These are phyloP conservation scores for Zophobas morio DNA, from an alignment of 1,140 invertebrate genomes.

Conservation along the genomic window DNA sequence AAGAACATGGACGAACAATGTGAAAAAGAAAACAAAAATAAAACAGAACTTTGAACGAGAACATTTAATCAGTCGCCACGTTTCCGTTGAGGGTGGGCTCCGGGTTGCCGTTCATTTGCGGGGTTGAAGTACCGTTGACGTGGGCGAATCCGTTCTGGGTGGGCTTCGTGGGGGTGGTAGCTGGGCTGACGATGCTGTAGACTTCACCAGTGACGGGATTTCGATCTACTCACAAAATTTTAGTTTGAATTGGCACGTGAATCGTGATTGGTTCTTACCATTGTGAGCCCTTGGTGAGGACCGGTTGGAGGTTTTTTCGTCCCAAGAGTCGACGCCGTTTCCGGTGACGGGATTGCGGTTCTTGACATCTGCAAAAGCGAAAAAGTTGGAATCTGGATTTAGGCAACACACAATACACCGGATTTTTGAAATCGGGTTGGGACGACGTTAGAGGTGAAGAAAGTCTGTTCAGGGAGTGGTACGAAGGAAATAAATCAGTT, in stretches of 20 bases:
- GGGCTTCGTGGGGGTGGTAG: constrained; percentile 61
- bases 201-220: constrained; percentile 66
- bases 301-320: constrained; percentile 53
- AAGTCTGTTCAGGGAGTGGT: no score
- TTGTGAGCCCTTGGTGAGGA: constrained; percentile 57
- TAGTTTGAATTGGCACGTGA: background rate
- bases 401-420: no score
- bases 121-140: constrained; percentile 53
- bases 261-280: constrained; percentile 51
- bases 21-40: background rate
- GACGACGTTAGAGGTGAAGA: no score
- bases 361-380: constrained; percentile 60
- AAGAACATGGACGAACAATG: constrained; percentile 27
- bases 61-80: constrained; percentile 40
- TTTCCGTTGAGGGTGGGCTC: constrained; percentile 48
- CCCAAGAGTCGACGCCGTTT: constrained; percentile 69
- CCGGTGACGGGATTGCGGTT: constrained; percentile 73
- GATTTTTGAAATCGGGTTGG: no score
- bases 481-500: no score
- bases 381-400: background rate
- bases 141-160: constrained; percentile 56
- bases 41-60: constrained; percentile 11
- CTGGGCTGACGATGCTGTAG: constrained; percentile 62
- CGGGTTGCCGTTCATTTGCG: constrained; percentile 45
- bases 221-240: constrained; percentile 60